Conservation (phyloP, 2,888 invertebrate species). For the Cephalotes varians region DNA sequence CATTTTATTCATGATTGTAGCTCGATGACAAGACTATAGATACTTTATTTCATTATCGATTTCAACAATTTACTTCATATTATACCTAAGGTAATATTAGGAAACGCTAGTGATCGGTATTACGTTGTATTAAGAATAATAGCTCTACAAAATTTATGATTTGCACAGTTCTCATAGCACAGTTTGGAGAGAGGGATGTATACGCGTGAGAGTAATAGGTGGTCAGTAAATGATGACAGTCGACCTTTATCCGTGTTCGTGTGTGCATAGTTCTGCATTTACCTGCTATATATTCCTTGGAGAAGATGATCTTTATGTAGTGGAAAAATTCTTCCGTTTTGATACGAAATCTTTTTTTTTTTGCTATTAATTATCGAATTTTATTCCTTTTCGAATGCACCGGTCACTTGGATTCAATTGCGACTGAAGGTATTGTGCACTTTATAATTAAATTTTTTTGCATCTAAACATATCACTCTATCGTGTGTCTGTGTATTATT, state of each 20-base stretch:
- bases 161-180: neutral
- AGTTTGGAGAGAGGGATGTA: constrained; percentile 1
- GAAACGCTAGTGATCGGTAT: neutral
- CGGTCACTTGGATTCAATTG: neutral
- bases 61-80: neutral
- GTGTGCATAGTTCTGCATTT: neutral
- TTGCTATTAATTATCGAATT: neutral
- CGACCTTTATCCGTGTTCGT: neutral
- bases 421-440: neutral
- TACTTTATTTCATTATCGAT: neutral
- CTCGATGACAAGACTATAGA: too few relatives aligned
- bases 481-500: neutral
- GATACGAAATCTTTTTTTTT: neutral
- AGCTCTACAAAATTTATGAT: neutral
- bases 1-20: neutral
- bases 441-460: neutral
- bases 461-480: neutral
- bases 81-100: neutral
- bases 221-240: constrained; percentile 23
- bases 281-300: neutral
- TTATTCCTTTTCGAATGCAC: neutral
- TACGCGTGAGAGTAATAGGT: neutral
- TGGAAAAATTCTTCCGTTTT: neutral
- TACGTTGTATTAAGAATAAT: neutral
- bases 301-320: neutral